Evolutionary conservation across 2,888 invertebrate genomes (phyloP).

Genomic region (Seira musarum): DNA sequence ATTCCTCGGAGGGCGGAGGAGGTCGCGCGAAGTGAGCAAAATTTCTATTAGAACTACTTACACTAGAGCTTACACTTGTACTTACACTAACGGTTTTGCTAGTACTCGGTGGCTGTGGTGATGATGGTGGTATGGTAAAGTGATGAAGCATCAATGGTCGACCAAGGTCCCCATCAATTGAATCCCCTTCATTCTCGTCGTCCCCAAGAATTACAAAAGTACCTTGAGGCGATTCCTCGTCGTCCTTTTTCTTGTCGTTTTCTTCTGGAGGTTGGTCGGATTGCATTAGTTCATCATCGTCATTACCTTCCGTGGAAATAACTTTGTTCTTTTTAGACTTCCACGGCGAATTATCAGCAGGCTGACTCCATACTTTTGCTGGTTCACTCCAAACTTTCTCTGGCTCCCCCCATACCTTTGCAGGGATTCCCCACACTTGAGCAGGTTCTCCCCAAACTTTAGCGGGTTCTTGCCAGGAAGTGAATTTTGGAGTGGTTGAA

Average conservation of each 20-base stretch:
- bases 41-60: constrained; percentile 23
- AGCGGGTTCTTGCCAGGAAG: constrained; percentile 70
- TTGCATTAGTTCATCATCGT: constrained; percentile 41
- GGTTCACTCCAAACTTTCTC: constrained; percentile 74
- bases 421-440: constrained; percentile 75
- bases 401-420: constrained; percentile 75
- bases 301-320: too few species aligned
- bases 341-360: constrained; percentile 76
- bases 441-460: constrained; percentile 72
- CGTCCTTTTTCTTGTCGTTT: constrained; percentile 30
- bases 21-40: neutral
- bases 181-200: constrained; percentile 66
- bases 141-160: constrained; percentile 48
- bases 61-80: constrained; percentile 28
- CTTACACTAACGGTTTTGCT: constrained; percentile 42
- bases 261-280: constrained; percentile 46
- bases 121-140: constrained; percentile 32
- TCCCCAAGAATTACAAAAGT: constrained; percentile 67
- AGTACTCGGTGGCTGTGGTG: constrained; percentile 3
- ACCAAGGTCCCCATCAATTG: constrained; percentile 58
- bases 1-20: neutral
- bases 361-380: constrained; percentile 73
- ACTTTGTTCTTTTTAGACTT: constrained; percentile 74
- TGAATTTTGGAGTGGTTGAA: constrained; percentile 35
- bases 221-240: constrained; percentile 42